Evolutionary conservation across 2,113 vertebrate genomes (phyloP).

Genomic region (Apeltes quadracus): DNA sequence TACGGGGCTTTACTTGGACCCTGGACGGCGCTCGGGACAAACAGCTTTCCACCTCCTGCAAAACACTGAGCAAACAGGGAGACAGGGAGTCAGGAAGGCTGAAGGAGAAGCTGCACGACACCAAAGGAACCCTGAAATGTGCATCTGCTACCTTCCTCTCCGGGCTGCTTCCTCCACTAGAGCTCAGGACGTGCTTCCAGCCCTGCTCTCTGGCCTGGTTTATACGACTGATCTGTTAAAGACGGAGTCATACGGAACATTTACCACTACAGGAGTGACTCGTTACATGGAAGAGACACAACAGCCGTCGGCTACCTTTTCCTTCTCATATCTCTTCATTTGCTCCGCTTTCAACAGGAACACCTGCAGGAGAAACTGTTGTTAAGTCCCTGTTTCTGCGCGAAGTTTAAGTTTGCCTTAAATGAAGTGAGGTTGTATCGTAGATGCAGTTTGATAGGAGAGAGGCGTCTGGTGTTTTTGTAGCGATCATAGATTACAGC

Average conservation of each 20-base stretch:
- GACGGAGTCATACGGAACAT: background rate
- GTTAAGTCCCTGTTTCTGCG: too few species aligned
- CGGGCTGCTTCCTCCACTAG: slow-evolving; percentile 85
- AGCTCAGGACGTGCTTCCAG: slow-evolving; percentile 92
- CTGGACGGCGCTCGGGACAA: slow-evolving; percentile 21
- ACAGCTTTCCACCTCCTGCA: slow-evolving; percentile 61
- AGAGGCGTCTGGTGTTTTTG: too few species aligned
- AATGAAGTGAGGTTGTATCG: background rate
- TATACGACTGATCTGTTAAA: slow-evolving; percentile 88
- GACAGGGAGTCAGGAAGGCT: background rate
- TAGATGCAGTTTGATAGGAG: background rate
- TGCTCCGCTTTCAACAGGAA: slow-evolving; percentile 89
- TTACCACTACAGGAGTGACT: background rate
- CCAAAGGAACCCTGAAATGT: background rate
- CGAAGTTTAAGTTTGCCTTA: too few species aligned
- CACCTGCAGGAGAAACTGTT: slow-evolving; percentile 76
- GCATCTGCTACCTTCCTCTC: slow-evolving; percentile 76
- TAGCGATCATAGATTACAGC: too few species aligned
- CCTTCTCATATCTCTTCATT: slow-evolving; percentile 89
- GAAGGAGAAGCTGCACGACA: background rate
- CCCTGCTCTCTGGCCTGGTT: slow-evolving; percentile 97
- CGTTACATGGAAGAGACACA: background rate
- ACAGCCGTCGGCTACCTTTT: slow-evolving; percentile 80
- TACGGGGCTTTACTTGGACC: slow-evolving; percentile 73
- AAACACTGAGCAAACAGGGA: slow-evolving; percentile 63